These are phyloP conservation scores for Harlomillsia oculata DNA, from an alignment of 1,140 invertebrate species.

Conservation along the genomic window DNA sequence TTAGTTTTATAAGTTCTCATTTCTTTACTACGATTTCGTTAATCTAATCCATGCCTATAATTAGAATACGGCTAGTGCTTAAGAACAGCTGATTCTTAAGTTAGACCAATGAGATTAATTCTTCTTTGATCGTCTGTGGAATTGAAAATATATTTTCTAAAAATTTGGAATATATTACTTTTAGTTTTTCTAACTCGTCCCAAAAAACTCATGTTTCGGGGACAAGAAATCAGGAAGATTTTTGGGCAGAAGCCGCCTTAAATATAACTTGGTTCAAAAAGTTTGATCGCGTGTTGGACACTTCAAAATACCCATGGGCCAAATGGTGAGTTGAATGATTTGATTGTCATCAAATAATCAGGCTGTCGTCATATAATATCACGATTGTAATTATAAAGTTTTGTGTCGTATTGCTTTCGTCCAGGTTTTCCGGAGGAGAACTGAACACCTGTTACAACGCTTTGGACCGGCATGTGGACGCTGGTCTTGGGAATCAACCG, in stretches of 20 bases:
- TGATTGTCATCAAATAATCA: slow-evolving; percentile 12
- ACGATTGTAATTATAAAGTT: too few species aligned
- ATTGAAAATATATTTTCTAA: too few species aligned
- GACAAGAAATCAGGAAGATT: slow-evolving; percentile 66
- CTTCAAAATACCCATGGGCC: slow-evolving; percentile 70
- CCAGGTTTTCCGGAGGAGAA: slow-evolving; percentile 77
- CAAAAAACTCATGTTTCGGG: slow-evolving; percentile 45
- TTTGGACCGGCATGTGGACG: slow-evolving; percentile 74
- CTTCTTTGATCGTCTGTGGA: too few species aligned
- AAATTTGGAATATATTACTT: too few species aligned
- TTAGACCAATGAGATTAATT: too few species aligned
- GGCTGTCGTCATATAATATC: neutral
- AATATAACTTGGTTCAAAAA: slow-evolving; percentile 69
- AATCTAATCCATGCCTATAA: too few species aligned
- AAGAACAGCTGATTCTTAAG: too few species aligned
- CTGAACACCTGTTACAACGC: slow-evolving; percentile 88
- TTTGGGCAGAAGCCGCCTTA: slow-evolving; percentile 69
- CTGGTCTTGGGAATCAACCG: slow-evolving; percentile 62
- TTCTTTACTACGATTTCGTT: too few species aligned
- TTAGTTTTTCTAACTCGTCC: too few species aligned
- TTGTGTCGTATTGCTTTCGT: slow-evolving; percentile 10
- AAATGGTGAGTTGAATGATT: slow-evolving; percentile 60
- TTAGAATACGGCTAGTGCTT: too few species aligned
- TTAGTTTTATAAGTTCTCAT: too few species aligned
- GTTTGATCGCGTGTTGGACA: slow-evolving; percentile 73